Evolutionary conservation across 2,888 invertebrate species (phyloP).

Genomic region (Idaea dimidiata): DNA sequence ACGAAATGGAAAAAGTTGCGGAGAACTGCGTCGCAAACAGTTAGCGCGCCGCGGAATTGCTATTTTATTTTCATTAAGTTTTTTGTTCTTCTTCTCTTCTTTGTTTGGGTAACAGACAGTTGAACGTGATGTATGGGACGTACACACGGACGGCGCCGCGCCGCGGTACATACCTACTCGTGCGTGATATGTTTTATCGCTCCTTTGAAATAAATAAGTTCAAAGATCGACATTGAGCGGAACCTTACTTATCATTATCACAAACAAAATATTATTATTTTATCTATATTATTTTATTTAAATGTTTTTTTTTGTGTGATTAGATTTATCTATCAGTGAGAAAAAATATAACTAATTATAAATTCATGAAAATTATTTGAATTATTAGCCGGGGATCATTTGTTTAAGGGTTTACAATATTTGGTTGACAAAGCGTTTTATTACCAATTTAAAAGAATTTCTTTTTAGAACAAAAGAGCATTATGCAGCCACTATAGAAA

Average conservation of each 20-base stretch:
- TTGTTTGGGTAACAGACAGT: constrained; percentile 1
- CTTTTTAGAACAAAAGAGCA: too few species aligned
- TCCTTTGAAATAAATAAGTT: neutral
- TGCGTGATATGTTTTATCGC: neutral
- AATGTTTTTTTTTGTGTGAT: too few species aligned
- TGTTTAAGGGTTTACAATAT: too few species aligned
- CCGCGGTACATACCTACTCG: neutral
- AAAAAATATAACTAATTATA: too few species aligned
- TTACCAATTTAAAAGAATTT: too few species aligned
- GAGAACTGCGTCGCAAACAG: constrained; percentile 12
- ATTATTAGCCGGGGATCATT: too few species aligned
- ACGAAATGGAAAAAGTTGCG: constrained; percentile 21
- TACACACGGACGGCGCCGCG: neutral
- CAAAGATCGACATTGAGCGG: neutral
- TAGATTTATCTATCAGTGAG: too few species aligned
- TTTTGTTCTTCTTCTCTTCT: constrained; percentile 1
- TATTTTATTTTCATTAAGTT: constrained; percentile 2
- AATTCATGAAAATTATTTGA: too few species aligned
- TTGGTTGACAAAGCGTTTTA: too few species aligned
- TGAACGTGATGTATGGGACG: neutral
- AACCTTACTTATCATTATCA: neutral
- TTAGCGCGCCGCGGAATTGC: constrained; percentile 3
- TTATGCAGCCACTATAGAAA: too few species aligned
- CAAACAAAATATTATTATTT: neutral
- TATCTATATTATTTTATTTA: too few species aligned